phyloP scores from a whole-genome alignment of 2,797 vertebrate genomes.

The Protosalanx chinensis region DNA sequence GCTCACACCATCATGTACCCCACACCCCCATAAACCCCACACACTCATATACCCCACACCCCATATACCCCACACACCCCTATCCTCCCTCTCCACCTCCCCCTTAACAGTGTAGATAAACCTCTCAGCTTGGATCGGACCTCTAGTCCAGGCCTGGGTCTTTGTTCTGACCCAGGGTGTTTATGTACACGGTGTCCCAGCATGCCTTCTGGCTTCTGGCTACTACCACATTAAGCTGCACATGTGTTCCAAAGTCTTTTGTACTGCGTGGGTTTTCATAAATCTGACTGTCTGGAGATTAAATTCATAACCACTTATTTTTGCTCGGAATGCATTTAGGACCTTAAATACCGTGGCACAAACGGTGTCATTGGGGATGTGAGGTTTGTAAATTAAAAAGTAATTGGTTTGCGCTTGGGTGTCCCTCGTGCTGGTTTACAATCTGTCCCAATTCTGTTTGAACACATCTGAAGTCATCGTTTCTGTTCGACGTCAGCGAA shows the following conservation, averaged over 20 bases:
- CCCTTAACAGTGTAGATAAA: too few species aligned
- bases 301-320: constrained; percentile 25
- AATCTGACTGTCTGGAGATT: constrained; percentile 35
- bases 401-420: not conserved
- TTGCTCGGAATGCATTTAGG: constrained; percentile 18
- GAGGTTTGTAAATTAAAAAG: constrained; percentile 16
- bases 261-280: constrained; percentile 28
- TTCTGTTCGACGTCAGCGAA: not conserved
- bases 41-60: too few species aligned
- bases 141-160: not conserved
- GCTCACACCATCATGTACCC: too few species aligned
- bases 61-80: too few species aligned
- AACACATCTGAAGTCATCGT: constrained; percentile 17
- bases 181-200: constrained; percentile 41
- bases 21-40: too few species aligned
- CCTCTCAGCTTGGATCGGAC: too few species aligned
- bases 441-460: not conserved
- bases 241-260: constrained; percentile 16
- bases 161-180: constrained; percentile 3
- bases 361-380: constrained; percentile 14
- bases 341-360: constrained; percentile 8
- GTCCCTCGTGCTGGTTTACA: not conserved
- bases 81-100: too few species aligned
- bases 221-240: constrained; percentile 20
- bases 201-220: constrained; percentile 40